phyloP scores from a whole-genome alignment of 2,113 vertebrate genomes.

The Zapus hudsonius region DNA sequence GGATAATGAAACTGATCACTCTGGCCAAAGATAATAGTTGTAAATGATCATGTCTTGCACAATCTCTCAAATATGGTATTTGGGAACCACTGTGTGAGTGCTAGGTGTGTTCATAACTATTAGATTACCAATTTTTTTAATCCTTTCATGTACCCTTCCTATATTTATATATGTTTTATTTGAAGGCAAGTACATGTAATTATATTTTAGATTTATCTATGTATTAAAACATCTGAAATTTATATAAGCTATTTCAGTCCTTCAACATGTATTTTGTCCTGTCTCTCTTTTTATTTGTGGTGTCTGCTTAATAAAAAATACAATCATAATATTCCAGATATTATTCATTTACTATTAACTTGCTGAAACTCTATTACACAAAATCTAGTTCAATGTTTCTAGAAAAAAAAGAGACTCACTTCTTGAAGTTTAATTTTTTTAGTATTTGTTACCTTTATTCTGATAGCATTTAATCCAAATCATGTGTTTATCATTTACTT shows the following conservation, averaged over 20 bases:
- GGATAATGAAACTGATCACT: neutral
- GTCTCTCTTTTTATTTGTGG: neutral
- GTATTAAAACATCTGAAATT: neutral
- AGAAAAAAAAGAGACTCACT: neutral
- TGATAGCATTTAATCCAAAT: neutral
- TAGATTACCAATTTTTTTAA: neutral
- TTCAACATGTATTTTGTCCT: neutral
- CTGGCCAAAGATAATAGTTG: neutral
- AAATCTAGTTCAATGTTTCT: neutral
- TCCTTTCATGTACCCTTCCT: neutral
- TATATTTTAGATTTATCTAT: neutral
- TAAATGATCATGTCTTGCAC: neutral
- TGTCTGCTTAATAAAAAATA: neutral
- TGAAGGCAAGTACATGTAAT: neutral
- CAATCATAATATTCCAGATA: neutral
- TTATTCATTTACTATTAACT: conserved; percentile 5
- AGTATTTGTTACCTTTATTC: neutral
- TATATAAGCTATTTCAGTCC: neutral
- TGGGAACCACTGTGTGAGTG: neutral
- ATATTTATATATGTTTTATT: neutral
- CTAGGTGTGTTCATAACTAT: neutral
- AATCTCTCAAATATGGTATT: too few species aligned
- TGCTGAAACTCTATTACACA: neutral
- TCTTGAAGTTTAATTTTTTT: neutral
- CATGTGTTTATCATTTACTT: neutral